A percentile compares a stretch with the other conserved stretches of the same genome.
phyloP scores from a whole-genome alignment of 2,797 vertebrate species.

The Enteromius mattozi region DNA sequence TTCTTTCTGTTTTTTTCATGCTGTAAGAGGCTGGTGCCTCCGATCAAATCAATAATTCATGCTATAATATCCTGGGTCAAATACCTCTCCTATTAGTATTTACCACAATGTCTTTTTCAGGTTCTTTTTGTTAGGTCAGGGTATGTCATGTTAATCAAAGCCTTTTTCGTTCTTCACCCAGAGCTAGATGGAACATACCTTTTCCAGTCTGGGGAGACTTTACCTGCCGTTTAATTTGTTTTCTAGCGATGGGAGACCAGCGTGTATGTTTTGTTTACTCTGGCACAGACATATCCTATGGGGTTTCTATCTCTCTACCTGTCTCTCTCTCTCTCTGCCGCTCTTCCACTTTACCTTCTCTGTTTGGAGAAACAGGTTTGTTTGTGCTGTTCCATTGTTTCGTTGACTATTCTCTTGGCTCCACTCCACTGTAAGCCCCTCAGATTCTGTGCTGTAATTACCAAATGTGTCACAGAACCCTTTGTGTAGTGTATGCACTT shows the following conservation, averaged over 20 bases:
- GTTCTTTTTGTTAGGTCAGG: slow-evolving; percentile 36
- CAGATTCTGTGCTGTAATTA: slow-evolving; percentile 52
- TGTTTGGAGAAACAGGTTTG: slow-evolving; percentile 51
- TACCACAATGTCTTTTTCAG: slow-evolving; percentile 55
- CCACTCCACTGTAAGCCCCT: slow-evolving; percentile 44
- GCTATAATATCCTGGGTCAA: slow-evolving; percentile 69
- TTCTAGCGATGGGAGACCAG: slow-evolving; percentile 52
- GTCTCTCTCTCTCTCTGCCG: neutral
- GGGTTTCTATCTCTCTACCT: slow-evolving; percentile 26
- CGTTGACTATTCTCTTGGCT: slow-evolving; percentile 56
- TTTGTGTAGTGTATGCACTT: slow-evolving; percentile 7
- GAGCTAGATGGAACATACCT: slow-evolving; percentile 57
- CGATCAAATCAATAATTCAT: slow-evolving; percentile 65
- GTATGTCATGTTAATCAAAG: slow-evolving; percentile 60
- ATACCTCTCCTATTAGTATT: slow-evolving; percentile 32
- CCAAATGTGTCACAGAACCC: slow-evolving; percentile 50
- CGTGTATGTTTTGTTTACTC: slow-evolving; percentile 60
- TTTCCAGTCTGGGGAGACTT: slow-evolving; percentile 45
- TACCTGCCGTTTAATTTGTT: slow-evolving; percentile 60
- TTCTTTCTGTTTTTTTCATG: slow-evolving; percentile 49
- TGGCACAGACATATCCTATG: slow-evolving; percentile 61
- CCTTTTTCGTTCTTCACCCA: slow-evolving; percentile 40
- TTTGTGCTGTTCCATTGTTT: slow-evolving; percentile 60
- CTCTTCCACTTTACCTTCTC: slow-evolving; percentile 11
- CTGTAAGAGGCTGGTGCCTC: slow-evolving; percentile 54